Evolutionary conservation across 2,888 invertebrate species (phyloP).

Genomic region (Lepidonotus clava): DNA sequence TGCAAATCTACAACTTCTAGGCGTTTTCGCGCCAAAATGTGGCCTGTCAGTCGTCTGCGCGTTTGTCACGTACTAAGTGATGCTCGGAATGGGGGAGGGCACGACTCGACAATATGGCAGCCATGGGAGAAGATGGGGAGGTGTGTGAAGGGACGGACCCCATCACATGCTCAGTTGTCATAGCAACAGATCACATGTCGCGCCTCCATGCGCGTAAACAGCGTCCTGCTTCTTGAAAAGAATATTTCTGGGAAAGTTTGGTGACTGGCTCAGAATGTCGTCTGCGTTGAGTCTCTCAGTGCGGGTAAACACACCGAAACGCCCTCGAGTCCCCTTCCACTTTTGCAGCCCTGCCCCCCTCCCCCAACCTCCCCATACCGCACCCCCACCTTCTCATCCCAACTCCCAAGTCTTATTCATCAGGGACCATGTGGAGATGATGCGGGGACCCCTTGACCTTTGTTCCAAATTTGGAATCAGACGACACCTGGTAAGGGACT

Average conservation of each 20-base stretch:
- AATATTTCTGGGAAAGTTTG: constrained; percentile 36
- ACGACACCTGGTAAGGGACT: constrained; percentile 27
- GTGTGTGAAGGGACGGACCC: background rate
- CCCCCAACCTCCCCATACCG: too few species aligned
- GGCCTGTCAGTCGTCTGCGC: background rate
- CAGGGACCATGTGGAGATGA: background rate
- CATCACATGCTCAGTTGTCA: constrained; percentile 34
- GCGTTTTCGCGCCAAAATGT: constrained; percentile 39
- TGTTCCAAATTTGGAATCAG: constrained; percentile 20
- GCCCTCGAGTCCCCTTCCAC: too few species aligned
- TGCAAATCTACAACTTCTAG: constrained; percentile 17
- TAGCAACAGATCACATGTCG: constrained; percentile 4
- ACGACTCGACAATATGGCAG: background rate
- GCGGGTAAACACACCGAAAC: too few species aligned
- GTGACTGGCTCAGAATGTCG: too few species aligned
- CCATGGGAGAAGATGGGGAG: background rate
- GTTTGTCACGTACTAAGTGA: background rate
- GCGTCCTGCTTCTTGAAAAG: background rate
- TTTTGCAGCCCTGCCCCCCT: too few species aligned
- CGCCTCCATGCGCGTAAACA: background rate
- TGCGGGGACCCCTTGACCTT: constrained; percentile 13
- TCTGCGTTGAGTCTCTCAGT: too few species aligned
- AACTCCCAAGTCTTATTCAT: background rate
- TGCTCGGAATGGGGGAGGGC: background rate
- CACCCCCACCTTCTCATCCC: background rate